These are phyloP conservation scores for Pelusios castaneus DNA, from an alignment of 2,113 vertebrate species.

Conservation along the genomic window DNA sequence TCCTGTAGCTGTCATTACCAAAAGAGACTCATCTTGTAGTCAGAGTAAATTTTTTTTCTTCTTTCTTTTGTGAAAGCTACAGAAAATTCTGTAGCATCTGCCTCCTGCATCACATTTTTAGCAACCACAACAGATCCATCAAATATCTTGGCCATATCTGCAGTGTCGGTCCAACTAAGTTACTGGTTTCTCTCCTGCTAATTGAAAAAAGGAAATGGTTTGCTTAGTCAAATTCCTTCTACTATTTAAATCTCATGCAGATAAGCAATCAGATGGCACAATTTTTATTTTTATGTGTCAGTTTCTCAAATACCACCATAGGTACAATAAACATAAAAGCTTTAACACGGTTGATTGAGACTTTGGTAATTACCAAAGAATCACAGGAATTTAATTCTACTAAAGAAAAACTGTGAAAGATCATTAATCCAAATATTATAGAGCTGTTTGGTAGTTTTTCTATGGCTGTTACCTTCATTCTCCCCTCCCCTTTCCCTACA, in stretches of 20 bases:
- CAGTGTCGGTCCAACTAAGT: not conserved
- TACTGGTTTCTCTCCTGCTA: not conserved
- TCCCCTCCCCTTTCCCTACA: not conserved
- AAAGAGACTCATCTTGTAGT: not conserved
- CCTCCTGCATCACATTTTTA: not conserved
- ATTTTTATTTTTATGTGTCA: not conserved
- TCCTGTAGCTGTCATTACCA: not conserved
- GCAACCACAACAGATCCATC: not conserved
- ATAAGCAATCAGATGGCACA: not conserved
- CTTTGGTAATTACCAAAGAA: not conserved
- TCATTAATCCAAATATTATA: not conserved
- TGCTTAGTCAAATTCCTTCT: not conserved
- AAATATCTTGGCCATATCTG: not conserved
- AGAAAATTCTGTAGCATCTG: not conserved
- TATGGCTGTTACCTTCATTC: not conserved
- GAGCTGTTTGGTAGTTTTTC: not conserved
- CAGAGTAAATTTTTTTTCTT: not conserved
- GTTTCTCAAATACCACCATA: not conserved
- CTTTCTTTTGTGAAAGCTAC: not conserved
- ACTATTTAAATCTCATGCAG: not conserved
- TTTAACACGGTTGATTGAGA: not conserved
- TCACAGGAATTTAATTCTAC: not conserved
- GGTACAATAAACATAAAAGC: slow-evolving; percentile 28
- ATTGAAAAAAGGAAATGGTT: not conserved
- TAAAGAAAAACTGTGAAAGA: not conserved